A percentile compares a stretch with the other conserved stretches of the same genome.
Conservation (phyloP, 2,113 vertebrate genomes). For the Corvus moneduloides region DNA sequence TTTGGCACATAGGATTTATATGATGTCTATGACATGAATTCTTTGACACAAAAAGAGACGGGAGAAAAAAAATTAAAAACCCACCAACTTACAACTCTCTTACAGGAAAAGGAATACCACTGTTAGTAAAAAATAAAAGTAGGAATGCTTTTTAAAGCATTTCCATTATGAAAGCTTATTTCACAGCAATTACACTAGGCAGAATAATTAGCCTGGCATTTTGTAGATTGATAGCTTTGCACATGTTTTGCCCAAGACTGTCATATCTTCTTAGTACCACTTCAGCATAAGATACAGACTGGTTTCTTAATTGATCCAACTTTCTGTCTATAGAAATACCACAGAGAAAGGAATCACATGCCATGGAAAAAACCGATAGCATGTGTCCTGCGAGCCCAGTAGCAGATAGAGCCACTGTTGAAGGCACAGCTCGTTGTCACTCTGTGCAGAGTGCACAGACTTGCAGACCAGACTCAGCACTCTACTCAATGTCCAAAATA, state of each 20-base stretch:
- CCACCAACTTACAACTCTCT: background rate
- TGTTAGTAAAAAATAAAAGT: background rate
- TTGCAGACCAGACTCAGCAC: background rate
- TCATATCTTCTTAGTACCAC: background rate
- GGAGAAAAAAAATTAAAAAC: background rate
- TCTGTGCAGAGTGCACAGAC: background rate
- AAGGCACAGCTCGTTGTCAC: background rate
- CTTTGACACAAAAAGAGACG: background rate
- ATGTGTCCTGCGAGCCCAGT: rapidly evolving
- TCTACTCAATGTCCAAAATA: background rate
- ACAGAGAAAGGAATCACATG: background rate
- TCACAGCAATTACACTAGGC: background rate
- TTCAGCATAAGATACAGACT: background rate
- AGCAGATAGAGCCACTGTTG: background rate
- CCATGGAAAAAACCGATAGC: background rate
- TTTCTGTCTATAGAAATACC: background rate
- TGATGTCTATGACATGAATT: background rate
- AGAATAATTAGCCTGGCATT: conserved; percentile 4
- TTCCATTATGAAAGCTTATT: background rate
- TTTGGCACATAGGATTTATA: background rate
- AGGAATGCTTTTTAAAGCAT: background rate
- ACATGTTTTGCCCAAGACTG: background rate
- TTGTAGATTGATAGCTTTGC: background rate
- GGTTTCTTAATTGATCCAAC: background rate
- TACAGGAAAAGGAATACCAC: background rate